Percentiles rank a stretch among this genome's conserved stretches.
phyloP scores from a whole-genome alignment of 2,888 invertebrate species.

The Drosophila anomalata region DNA sequence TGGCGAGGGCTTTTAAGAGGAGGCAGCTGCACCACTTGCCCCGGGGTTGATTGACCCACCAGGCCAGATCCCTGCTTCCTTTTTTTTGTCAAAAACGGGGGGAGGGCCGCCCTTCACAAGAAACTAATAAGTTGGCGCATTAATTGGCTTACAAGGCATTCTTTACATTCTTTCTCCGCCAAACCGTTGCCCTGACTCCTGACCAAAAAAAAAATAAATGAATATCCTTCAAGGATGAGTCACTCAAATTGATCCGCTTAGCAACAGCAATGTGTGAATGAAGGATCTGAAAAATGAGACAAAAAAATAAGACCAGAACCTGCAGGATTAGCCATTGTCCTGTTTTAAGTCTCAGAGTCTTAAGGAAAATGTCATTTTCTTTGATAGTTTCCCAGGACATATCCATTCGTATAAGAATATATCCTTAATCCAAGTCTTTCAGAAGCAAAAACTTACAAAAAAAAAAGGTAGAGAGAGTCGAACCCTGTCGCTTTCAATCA shows the following conservation, averaged over 20 bases:
- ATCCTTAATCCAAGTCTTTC: too few species aligned
- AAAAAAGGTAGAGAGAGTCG: not conserved
- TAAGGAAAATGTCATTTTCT: slow-evolving; percentile 32
- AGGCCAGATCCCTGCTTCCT: not conserved
- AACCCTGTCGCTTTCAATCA: slow-evolving; percentile 15
- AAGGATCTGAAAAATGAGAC: slow-evolving; percentile 12
- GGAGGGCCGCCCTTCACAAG: slow-evolving; percentile 1
- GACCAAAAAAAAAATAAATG: slow-evolving; percentile 4
- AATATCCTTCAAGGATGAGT: slow-evolving; percentile 20
- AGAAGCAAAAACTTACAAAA: not conserved
- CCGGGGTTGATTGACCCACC: slow-evolving; percentile 40
- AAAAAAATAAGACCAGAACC: slow-evolving; percentile 2
- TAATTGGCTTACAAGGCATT: slow-evolving; percentile 74
- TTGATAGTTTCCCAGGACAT: slow-evolving; percentile 15
- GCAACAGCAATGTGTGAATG: slow-evolving; percentile 20
- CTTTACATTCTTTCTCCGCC: slow-evolving; percentile 52
- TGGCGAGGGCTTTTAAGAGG: slow-evolving; percentile 23
- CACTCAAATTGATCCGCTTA: slow-evolving; percentile 27
- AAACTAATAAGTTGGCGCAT: slow-evolving; percentile 77
- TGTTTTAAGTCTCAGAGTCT: slow-evolving; percentile 20
- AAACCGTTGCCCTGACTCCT: slow-evolving; percentile 39
- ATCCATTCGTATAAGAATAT: not conserved
- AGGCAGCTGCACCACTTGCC: slow-evolving; percentile 43
- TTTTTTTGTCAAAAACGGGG: too few species aligned
- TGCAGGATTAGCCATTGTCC: slow-evolving; percentile 18